Evolutionary conservation across 2,797 vertebrate species (phyloP).

Genomic region (Sorex maritimensis): DNA sequence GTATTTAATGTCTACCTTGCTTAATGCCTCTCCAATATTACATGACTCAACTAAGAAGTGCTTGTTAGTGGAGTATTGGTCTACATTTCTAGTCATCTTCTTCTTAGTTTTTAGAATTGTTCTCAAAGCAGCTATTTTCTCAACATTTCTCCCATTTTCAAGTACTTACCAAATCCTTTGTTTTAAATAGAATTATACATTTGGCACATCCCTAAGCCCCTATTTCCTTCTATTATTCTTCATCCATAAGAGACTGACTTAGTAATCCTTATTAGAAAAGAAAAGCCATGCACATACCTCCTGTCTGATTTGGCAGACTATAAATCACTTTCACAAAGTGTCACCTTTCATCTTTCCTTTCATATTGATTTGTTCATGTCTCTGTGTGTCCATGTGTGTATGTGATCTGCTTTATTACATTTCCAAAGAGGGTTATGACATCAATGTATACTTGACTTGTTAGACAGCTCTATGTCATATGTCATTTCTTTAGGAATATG

Average conservation of each 20-base stretch:
- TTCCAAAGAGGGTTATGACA: slow-evolving; percentile 8
- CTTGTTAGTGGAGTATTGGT: neutral
- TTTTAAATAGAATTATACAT: neutral
- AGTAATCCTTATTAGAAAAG: neutral
- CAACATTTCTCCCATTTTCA: slow-evolving; percentile 24
- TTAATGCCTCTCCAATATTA: neutral
- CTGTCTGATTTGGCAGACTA: neutral
- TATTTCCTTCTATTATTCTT: neutral
- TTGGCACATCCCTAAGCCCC: neutral
- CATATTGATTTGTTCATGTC: neutral
- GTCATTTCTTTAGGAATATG: slow-evolving; percentile 34
- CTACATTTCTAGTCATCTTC: slow-evolving; percentile 6
- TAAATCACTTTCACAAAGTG: neutral
- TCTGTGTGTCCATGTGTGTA: neutral
- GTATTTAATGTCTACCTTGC: neutral
- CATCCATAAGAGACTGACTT: neutral
- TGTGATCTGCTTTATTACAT: slow-evolving; percentile 11
- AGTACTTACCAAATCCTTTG: slow-evolving; percentile 14
- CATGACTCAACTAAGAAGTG: neutral
- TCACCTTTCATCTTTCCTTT: neutral
- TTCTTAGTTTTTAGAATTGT: neutral
- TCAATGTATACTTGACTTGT: slow-evolving; percentile 40
- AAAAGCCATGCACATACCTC: neutral
- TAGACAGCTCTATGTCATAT: slow-evolving; percentile 7
- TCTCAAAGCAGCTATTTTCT: neutral